Conservation (phyloP, 2,888 invertebrate genomes). For the Patella ulyssiponensis region DNA sequence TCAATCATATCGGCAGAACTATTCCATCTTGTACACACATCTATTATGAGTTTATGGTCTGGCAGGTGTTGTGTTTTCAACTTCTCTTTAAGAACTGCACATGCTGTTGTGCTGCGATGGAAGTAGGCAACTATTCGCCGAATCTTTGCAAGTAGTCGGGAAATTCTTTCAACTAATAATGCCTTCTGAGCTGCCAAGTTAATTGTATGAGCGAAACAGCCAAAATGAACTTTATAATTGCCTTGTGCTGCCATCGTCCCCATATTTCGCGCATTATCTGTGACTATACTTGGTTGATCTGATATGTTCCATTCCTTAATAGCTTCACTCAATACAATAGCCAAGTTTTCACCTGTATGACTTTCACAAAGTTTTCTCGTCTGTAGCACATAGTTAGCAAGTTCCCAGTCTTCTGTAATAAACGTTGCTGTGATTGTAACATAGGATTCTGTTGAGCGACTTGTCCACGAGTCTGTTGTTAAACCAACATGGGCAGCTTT, state of each 20-base stretch:
- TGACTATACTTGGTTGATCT: background rate
- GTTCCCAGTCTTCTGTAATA: constrained; percentile 27
- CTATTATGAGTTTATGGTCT: background rate
- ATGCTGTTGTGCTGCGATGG: background rate
- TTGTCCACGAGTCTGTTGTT: constrained; percentile 31
- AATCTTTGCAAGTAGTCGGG: too few species aligned
- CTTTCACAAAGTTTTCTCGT: background rate
- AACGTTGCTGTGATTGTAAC: constrained; percentile 25
- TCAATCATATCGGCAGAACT: background rate
- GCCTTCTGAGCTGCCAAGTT: background rate
- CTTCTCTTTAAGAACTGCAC: background rate
- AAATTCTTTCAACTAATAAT: background rate
- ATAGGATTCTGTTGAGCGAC: constrained; percentile 29
- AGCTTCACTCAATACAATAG: background rate
- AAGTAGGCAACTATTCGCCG: background rate
- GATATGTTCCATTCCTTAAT: background rate
- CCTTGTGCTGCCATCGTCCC: background rate
- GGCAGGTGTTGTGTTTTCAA: background rate
- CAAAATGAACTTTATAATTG: background rate
- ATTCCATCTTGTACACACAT: constrained; percentile 1
- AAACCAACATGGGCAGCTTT: constrained; percentile 18
- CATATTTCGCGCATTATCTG: background rate
- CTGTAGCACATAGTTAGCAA: constrained; percentile 29
- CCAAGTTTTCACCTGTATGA: background rate
- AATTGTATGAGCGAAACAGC: background rate